Conservation (phyloP, 2,113 vertebrate genomes). For the Azemiops feae region DNA sequence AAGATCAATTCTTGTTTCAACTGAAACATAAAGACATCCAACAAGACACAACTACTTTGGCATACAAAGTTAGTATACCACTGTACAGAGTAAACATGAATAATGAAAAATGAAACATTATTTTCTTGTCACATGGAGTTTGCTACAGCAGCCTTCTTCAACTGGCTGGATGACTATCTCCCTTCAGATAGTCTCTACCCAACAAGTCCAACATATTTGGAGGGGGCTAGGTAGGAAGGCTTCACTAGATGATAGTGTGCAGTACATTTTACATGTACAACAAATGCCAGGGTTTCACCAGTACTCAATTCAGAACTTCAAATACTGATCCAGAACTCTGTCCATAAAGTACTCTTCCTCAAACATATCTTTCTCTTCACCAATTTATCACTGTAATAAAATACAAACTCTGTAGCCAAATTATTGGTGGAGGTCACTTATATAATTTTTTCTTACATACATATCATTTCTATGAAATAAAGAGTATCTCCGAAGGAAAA, state of each 20-base stretch:
- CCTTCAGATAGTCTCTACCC: background rate
- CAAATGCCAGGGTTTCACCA: background rate
- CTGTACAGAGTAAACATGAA: slow-evolving; percentile 52
- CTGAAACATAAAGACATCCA: slow-evolving; percentile 75
- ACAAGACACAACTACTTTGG: slow-evolving; percentile 62
- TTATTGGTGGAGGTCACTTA: background rate
- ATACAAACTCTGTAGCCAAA: slow-evolving; percentile 24
- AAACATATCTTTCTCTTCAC: slow-evolving; percentile 10
- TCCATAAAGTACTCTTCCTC: background rate
- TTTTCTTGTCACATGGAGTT: slow-evolving; percentile 40
- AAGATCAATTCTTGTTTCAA: slow-evolving; percentile 64
- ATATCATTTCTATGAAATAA: background rate
- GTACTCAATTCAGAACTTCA: background rate
- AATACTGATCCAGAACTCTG: background rate
- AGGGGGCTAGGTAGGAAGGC: background rate
- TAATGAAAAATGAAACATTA: slow-evolving; percentile 52
- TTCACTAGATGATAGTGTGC: background rate
- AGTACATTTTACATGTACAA: background rate
- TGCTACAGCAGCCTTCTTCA: background rate
- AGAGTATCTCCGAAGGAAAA: background rate
- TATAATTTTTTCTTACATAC: background rate
- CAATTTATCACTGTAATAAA: slow-evolving; percentile 11
- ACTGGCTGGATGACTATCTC: background rate
- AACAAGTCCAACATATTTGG: background rate
- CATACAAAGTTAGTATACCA: slow-evolving; percentile 59